Evolutionary conservation across 2,888 invertebrate genomes (phyloP).

Genomic region (Hirtodrosophila duncani): DNA sequence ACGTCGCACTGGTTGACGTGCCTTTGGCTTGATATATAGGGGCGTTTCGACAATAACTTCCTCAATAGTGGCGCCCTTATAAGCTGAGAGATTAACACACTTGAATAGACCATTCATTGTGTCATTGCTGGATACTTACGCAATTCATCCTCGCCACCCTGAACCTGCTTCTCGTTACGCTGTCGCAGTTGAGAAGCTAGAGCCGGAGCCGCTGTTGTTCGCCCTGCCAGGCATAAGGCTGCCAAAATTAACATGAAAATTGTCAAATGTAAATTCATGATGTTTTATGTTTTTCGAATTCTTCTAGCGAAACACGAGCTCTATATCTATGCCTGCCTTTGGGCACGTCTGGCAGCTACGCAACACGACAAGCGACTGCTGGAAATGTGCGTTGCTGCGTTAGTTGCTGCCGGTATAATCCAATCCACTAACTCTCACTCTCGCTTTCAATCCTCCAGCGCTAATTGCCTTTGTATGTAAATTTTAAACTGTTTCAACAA

Average conservation of each 20-base stretch:
- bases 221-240: conserved; percentile 38
- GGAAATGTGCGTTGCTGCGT: conserved; percentile 38
- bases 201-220: too few relatives aligned
- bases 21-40: conserved; percentile 78
- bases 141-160: conserved; percentile 39
- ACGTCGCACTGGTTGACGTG: conserved; percentile 45
- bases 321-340: too few relatives aligned
- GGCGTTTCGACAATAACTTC: conserved; percentile 80
- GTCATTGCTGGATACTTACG: too few relatives aligned
- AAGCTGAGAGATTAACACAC: conserved; percentile 46
- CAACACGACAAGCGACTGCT: conserved; percentile 30
- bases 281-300: conserved; percentile 10
- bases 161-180: conserved; percentile 67
- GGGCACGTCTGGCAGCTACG: conserved; percentile 54
- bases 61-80: conserved; percentile 74
- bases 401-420: conserved; percentile 28
- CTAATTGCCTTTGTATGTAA: too few relatives aligned
- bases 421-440: conserved; percentile 6
- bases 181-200: conserved; percentile 56
- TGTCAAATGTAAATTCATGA: conserved; percentile 59
- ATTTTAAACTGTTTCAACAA: too few relatives aligned
- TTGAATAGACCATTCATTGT: too few relatives aligned
- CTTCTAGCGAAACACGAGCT: not conserved
- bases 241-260: conserved; percentile 45
- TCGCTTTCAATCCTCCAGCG: too few relatives aligned